Percentiles rank a stretch among this genome's conserved stretches.
Conservation (phyloP, 2,888 invertebrate genomes). For the Calameuta pallipes region DNA sequence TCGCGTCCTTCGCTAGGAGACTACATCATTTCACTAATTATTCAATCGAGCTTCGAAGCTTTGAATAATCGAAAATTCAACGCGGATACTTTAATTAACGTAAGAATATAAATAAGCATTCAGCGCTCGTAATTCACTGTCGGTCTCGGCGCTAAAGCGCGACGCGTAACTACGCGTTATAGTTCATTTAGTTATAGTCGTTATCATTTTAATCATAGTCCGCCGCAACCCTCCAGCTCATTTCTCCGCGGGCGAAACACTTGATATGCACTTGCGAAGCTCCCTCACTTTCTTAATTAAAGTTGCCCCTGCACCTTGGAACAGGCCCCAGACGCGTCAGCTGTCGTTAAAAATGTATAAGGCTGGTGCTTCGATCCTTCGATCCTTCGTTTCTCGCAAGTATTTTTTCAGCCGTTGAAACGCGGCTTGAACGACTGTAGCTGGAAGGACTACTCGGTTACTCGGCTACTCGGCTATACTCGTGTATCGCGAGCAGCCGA, state of each 20-base stretch:
- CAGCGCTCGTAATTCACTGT: background rate
- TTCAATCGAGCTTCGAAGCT: background rate
- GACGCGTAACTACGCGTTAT: background rate
- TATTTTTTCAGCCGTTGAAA: no score
- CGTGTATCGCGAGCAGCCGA: background rate
- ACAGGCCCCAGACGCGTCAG: conserved; percentile 38
- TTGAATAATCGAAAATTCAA: background rate
- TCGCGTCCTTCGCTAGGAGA: background rate
- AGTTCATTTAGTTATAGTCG: background rate
- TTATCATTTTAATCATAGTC: background rate
- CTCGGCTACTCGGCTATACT: background rate
- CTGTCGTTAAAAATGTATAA: conserved; percentile 30
- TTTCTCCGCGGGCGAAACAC: conserved; percentile 1
- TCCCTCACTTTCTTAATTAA: conserved; percentile 54
- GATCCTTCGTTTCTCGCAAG: background rate
- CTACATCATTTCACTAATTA: background rate
- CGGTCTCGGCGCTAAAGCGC: background rate
- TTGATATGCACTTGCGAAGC: conserved; percentile 37
- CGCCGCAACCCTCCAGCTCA: background rate
- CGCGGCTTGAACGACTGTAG: background rate
- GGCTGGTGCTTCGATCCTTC: no score
- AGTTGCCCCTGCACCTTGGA: conserved; percentile 31
- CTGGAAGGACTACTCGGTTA: conserved; percentile 5
- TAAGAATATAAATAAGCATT: background rate
- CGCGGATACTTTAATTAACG: background rate